A percentile compares a stretch with the other conserved stretches of the same genome.
Conservation (phyloP, 1,140 invertebrate genomes). For the Atopsyche davidsoni region DNA sequence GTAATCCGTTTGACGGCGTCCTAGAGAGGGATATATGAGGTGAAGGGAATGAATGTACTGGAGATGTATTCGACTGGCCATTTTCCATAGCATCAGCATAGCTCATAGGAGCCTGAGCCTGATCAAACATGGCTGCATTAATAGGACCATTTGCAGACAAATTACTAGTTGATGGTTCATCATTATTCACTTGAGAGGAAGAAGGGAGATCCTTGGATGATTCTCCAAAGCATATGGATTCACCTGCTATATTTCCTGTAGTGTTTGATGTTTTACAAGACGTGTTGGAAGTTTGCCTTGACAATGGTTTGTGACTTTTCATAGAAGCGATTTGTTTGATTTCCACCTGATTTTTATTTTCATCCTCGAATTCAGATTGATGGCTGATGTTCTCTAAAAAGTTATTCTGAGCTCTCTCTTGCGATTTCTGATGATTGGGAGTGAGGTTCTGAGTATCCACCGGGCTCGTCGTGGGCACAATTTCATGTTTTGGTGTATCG, state of each 20-base stretch:
- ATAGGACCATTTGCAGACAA: constrained; percentile 6
- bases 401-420: constrained; percentile 43
- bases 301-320: constrained; percentile 54
- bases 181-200: neutral
- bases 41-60: constrained; percentile 6
- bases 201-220: constrained; percentile 9
- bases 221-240: constrained; percentile 17
- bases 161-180: no score
- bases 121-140: constrained; percentile 13
- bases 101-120: constrained; percentile 19
- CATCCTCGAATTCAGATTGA: constrained; percentile 46
- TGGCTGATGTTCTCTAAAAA: constrained; percentile 47
- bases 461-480: constrained; percentile 1
- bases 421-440: constrained; percentile 42
- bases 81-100: constrained; percentile 12
- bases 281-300: constrained; percentile 46
- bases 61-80: constrained; percentile 3
- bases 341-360: constrained; percentile 48
- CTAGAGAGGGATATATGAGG: constrained; percentile 39
- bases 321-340: constrained; percentile 47
- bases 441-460: constrained; percentile 32
- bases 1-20: constrained; percentile 36
- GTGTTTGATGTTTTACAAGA: constrained; percentile 35
- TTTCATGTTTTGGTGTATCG: constrained; percentile 26
- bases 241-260: constrained; percentile 30